phyloP scores from a whole-genome alignment of 2,797 vertebrate genomes.

The Neosilurus hyrtlii region DNA sequence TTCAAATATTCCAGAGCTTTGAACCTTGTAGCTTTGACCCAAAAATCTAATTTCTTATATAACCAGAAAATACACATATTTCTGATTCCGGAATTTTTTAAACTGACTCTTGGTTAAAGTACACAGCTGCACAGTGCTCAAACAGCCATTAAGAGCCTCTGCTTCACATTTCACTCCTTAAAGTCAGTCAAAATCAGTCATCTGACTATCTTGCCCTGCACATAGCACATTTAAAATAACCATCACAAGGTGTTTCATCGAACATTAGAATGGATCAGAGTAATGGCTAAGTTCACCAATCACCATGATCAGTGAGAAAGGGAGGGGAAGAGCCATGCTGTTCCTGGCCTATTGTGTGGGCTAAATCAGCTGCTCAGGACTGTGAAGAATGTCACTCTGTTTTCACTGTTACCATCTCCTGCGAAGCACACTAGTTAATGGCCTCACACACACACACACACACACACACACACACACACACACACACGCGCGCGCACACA shows the following conservation, averaged over 20 bases:
- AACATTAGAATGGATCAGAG: constrained; percentile 50
- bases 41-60: constrained; percentile 3
- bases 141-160: constrained; percentile 35
- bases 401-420: constrained; percentile 39
- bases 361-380: constrained; percentile 46
- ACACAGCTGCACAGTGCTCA: constrained; percentile 17
- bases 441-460: constrained; percentile 1
- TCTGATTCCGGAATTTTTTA: constrained; percentile 1
- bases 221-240: constrained; percentile 37
- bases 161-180: constrained; percentile 20
- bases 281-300: constrained; percentile 42
- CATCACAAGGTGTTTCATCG: constrained; percentile 31
- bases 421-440: constrained; percentile 10
- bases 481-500: constrained; percentile 11
- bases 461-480: constrained; percentile 9
- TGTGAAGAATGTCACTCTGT: constrained; percentile 42
- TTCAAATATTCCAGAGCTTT: constrained; percentile 9
- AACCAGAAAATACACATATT: constrained; percentile 40
- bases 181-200: constrained; percentile 27
- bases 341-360: constrained; percentile 41
- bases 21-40: constrained; percentile 5
- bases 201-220: constrained; percentile 25
- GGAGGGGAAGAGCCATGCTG: constrained; percentile 30
- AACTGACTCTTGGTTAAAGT: constrained; percentile 4
- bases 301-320: constrained; percentile 34